Evolutionary conservation across 2,888 invertebrate species (phyloP).

Genomic region (Trypoxylon attenuatum): DNA sequence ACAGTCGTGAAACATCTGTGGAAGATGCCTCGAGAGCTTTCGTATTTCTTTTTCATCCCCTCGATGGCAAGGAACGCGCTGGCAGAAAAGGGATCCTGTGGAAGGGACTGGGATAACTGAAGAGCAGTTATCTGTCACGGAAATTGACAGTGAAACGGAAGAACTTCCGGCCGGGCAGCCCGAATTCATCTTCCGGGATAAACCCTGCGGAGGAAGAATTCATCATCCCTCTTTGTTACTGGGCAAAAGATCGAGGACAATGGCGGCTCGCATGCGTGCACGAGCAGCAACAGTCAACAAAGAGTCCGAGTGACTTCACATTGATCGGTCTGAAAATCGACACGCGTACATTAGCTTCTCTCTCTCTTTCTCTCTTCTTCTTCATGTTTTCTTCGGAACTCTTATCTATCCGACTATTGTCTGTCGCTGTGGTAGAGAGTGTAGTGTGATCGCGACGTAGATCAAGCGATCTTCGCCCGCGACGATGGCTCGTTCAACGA

Average conservation of each 20-base stretch:
- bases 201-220: constrained; percentile 21
- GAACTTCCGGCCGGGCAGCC: not conserved
- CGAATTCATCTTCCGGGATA: constrained; percentile 23
- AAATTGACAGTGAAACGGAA: constrained; percentile 45
- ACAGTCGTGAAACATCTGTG: too few relatives aligned
- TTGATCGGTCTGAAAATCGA: too few relatives aligned
- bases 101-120: constrained; percentile 27
- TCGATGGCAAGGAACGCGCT: too few relatives aligned
- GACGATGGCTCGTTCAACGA: constrained; percentile 15
- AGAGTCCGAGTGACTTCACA: too few relatives aligned
- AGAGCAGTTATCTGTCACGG: constrained; percentile 36
- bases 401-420: too few relatives aligned
- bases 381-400: too few relatives aligned
- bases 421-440: too few relatives aligned
- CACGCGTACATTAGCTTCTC: too few relatives aligned
- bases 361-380: too few relatives aligned
- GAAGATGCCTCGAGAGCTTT: too few relatives aligned
- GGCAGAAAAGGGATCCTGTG: not conserved
- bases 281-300: constrained; percentile 10
- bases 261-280: not conserved
- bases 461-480: not conserved
- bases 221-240: constrained; percentile 17
- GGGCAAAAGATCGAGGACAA: too few relatives aligned
- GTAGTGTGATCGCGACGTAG: not conserved
- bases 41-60: too few relatives aligned